phyloP scores from a whole-genome alignment of 2,113 vertebrate genomes.

The Chloropsis hardwickii region DNA sequence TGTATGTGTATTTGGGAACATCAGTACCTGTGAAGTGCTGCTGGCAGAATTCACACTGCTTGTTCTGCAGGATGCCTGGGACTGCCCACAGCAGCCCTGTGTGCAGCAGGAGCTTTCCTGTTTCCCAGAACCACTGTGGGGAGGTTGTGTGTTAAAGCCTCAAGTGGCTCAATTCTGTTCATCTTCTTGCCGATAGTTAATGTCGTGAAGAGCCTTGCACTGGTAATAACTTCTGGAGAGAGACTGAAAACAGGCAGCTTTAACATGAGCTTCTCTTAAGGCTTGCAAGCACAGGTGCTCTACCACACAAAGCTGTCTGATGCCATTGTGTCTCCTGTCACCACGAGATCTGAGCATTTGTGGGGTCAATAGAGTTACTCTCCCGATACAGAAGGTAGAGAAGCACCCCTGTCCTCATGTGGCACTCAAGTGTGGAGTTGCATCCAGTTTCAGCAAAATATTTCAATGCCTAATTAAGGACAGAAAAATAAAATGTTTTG shows the following conservation, averaged over 20 bases:
- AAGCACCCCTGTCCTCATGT: background rate
- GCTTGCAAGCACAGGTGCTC: background rate
- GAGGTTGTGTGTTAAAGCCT: background rate
- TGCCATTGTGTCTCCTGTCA: background rate
- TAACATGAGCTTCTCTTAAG: background rate
- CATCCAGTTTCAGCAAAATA: background rate
- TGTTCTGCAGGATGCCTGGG: background rate
- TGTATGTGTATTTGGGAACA: accelerated
- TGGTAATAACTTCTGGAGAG: background rate
- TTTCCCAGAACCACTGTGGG: background rate
- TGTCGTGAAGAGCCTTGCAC: background rate
- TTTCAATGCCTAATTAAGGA: background rate
- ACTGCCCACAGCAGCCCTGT: background rate
- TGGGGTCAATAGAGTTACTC: background rate
- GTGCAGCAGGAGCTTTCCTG: background rate
- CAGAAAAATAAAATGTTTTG: background rate
- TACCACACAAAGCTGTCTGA: background rate
- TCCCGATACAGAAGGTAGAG: background rate
- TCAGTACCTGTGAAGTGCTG: background rate
- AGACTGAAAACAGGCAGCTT: background rate
- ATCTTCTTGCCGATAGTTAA: background rate
- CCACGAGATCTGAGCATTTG: background rate
- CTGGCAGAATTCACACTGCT: background rate
- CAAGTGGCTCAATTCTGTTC: background rate
- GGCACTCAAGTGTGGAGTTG: accelerated